phyloP scores from a whole-genome alignment of 2,113 vertebrate genomes.

The Coturnix japonica region DNA sequence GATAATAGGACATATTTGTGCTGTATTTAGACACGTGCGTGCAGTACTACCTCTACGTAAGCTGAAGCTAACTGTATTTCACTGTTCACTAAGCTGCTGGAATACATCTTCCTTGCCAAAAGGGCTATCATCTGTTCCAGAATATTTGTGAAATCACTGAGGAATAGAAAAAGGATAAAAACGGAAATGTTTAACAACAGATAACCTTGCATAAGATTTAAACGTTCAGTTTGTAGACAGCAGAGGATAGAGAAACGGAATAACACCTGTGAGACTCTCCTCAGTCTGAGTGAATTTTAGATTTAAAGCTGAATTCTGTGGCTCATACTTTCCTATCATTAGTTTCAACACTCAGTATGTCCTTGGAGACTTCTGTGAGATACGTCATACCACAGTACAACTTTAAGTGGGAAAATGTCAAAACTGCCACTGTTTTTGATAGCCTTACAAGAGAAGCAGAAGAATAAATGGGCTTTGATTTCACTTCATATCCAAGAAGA shows the following conservation, averaged over 20 bases:
- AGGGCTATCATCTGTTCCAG: background rate
- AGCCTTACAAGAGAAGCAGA: constrained; percentile 25
- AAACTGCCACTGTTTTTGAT: constrained; percentile 49
- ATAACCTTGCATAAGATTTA: background rate
- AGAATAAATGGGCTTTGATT: constrained; percentile 48
- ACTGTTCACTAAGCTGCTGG: background rate
- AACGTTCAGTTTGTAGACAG: background rate
- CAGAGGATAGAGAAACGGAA: background rate
- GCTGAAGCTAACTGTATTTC: background rate
- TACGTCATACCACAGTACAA: background rate
- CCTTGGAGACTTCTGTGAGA: constrained; percentile 42
- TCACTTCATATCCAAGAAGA: constrained; percentile 37
- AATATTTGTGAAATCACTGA: background rate
- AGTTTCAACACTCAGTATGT: background rate
- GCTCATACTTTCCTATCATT: background rate
- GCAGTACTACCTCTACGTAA: background rate
- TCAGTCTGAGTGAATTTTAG: background rate
- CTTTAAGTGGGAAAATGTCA: constrained; percentile 44
- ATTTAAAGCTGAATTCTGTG: background rate
- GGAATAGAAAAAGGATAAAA: background rate
- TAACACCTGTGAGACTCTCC: background rate
- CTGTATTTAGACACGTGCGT: background rate
- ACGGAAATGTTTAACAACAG: background rate
- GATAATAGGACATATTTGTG: background rate
- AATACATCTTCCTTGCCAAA: background rate